Base-by-base conservation (phyloP, 2,797 vertebrate species). In the Bryconaethiops microstoma region DNA sequence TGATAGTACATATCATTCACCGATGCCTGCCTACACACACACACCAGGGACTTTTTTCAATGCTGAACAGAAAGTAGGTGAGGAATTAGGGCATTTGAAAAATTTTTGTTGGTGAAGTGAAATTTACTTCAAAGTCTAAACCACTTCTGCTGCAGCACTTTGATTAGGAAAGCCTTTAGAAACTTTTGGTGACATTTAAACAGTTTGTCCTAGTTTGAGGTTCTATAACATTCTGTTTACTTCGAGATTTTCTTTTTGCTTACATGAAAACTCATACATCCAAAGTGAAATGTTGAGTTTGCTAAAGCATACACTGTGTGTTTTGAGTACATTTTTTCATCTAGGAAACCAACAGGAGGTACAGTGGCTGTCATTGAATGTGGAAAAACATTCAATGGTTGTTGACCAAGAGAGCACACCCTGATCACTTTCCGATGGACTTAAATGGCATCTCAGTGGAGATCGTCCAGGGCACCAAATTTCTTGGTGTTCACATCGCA, bases 1-100 rank as follows among this genome's bases (percentile, higher is more conserved):
- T 10, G 42, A 21, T 29, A 1, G 35, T 4, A 2, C 1, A 2
- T 63, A 9, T 35, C 60, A 13, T 10, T 8, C 8, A 13, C 35
- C 14, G 29, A 29, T 17, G 45, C 17, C 40, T 13, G 39, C 63
- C 40, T 29, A 60, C 35, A 68, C 7, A 62, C 29, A 48, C 21
- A 29, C 21, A 12, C 16, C 12, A 5, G 35, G 59, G 45, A 78
- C n/a, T 78, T 72, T 78, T 78, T 17, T 19, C 54, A 25, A n/a
- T 35, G 39, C 25, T 63, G 68, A 23, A 16, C 21, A 60, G 21
- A 13, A 9, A 48, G 59, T 23, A 39, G 1, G 7, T 6, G 5
- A 71, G 40, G 67, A 48, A 50, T 69, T 48, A 21, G 40, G 23
- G 23, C n/a, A 48, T 50, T 52, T 2, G 4, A 62, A 1, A 57